A percentile compares a stretch with the other conserved stretches of the same genome.
Conservation (phyloP, 2,113 vertebrate species). For the Ctenomys sociabilis region DNA sequence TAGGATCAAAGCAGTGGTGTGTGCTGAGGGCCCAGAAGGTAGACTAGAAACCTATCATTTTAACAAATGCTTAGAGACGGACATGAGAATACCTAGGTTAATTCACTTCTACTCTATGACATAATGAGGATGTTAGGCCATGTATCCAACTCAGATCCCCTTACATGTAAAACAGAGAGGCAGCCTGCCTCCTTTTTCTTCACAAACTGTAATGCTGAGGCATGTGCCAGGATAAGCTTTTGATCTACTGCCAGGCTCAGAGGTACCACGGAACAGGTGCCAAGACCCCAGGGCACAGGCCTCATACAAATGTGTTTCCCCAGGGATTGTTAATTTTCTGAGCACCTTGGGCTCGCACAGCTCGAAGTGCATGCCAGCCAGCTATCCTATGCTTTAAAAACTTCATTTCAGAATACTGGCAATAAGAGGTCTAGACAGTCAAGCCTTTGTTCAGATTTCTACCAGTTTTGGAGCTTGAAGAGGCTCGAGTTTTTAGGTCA, state of each 20-base stretch:
- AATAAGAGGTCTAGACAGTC: not conserved
- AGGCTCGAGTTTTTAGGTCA: conserved; percentile 46
- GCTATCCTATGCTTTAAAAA: not conserved
- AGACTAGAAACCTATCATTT: not conserved
- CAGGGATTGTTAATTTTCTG: not conserved
- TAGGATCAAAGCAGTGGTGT: not conserved
- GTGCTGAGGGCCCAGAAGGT: not conserved
- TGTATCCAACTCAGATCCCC: not conserved
- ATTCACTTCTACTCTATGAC: not conserved
- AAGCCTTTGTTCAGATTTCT: conserved; percentile 44
- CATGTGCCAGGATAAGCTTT: not conserved
- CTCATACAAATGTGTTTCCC: not conserved
- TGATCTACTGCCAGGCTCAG: not conserved
- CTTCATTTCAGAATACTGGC: conserved; percentile 37
- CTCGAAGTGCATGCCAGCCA: not conserved
- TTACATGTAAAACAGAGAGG: not conserved
- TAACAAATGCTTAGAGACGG: not conserved
- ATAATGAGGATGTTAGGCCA: not conserved
- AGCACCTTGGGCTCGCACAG: not conserved
- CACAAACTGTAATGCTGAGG: not conserved
- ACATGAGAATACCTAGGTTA: not conserved
- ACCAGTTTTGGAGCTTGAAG: conserved; percentile 7
- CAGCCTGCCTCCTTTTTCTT: not conserved
- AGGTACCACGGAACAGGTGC: not conserved
- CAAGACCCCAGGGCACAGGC: not conserved